These are phyloP conservation scores for Clanis bilineata DNA, from an alignment of 2,888 invertebrate genomes.

Conservation along the genomic window DNA sequence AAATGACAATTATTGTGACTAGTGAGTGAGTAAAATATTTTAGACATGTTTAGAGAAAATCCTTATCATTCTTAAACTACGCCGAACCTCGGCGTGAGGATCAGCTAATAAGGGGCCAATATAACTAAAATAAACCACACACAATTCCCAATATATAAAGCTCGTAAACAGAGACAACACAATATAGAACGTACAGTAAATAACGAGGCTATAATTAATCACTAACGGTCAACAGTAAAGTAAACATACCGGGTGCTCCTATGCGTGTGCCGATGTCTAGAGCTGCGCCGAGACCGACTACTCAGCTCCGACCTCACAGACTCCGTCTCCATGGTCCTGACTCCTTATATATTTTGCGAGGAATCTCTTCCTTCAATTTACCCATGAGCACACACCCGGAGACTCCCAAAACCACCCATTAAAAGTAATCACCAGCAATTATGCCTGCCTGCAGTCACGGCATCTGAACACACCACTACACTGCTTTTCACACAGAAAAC, in stretches of 20 bases:
- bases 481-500: slow-evolving; percentile 38
- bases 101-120: too few species aligned
- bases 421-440: slow-evolving; percentile 51
- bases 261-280: slow-evolving; percentile 84
- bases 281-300: slow-evolving; percentile 88
- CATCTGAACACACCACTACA: slow-evolving; percentile 47
- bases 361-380: slow-evolving; percentile 40
- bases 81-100: too few species aligned
- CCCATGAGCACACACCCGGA: slow-evolving; percentile 60
- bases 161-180: neutral
- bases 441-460: slow-evolving; percentile 68
- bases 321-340: slow-evolving; percentile 92
- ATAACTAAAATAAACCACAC: neutral
- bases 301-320: slow-evolving; percentile 96
- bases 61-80: too few species aligned
- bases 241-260: slow-evolving; percentile 84
- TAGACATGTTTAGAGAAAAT: too few species aligned
- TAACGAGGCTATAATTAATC: neutral
- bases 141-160: too few species aligned
- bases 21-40: too few species aligned
- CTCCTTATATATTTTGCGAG: slow-evolving; percentile 28
- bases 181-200: neutral
- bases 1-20: too few species aligned
- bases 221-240: slow-evolving; percentile 19
- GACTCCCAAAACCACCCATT: slow-evolving; percentile 19